Conservation (phyloP, 92 coral and sea anemone genomes). For the Paragorgia papillata region DNA sequence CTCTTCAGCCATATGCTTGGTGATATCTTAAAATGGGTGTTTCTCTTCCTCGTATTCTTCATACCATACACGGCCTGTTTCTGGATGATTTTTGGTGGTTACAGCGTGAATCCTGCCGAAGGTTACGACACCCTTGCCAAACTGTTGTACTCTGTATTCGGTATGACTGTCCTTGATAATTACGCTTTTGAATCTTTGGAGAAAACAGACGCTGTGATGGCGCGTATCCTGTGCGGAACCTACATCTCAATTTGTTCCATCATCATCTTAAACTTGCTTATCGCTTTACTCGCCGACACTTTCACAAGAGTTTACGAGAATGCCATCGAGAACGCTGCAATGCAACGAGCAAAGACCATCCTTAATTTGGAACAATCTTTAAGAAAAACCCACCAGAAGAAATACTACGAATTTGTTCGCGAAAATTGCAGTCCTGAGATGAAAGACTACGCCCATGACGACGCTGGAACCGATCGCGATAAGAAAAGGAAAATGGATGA, state of each 20-base stretch:
- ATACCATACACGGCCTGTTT: slow-evolving; percentile 73
- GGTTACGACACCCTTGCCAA: slow-evolving; percentile 58
- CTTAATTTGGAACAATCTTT: slow-evolving; percentile 57
- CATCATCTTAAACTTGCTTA: slow-evolving; percentile 63
- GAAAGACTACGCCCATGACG: slow-evolving; percentile 50
- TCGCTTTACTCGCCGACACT: slow-evolving; percentile 70
- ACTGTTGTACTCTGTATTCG: slow-evolving; percentile 54
- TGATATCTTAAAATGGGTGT: slow-evolving; percentile 67
- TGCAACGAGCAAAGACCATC: slow-evolving; percentile 70
- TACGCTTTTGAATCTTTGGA: slow-evolving; percentile 59
- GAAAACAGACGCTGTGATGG: slow-evolving; percentile 50
- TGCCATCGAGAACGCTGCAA: slow-evolving; percentile 68
- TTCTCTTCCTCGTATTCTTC: slow-evolving; percentile 59
- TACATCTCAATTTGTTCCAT: slow-evolving; percentile 62
- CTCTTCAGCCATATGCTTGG: slow-evolving; percentile 60
- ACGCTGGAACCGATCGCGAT: slow-evolving; percentile 37
- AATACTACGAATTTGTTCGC: slow-evolving; percentile 59
- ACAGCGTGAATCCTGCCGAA: slow-evolving; percentile 49
- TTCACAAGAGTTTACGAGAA: slow-evolving; percentile 78
- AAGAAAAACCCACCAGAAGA: slow-evolving; percentile 36
- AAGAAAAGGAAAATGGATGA: slow-evolving; percentile 42
- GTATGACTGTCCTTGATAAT: slow-evolving; percentile 64
- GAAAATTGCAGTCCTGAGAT: slow-evolving; percentile 68
- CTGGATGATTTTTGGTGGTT: slow-evolving; percentile 70
- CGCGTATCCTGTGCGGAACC: slow-evolving; percentile 60